Evolutionary conservation across 2,113 vertebrate genomes (phyloP), one percentile per base, ranked within the genome.

Genomic region (Tragelaphus buxtoni): DNA sequence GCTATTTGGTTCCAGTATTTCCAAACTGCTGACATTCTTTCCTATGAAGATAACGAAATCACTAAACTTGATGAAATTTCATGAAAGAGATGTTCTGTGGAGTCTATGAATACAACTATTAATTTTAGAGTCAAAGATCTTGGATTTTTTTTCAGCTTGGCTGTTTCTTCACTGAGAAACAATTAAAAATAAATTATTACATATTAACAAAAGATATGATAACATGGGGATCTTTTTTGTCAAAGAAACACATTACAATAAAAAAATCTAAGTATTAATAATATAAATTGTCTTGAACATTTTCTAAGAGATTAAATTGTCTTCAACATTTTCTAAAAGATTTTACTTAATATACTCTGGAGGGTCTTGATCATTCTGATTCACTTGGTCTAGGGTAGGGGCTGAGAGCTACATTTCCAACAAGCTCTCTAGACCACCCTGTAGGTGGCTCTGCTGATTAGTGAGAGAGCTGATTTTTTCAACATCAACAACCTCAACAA

Each of bases 91-190:
- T 77, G 92, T 96, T 92, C 49, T 77, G 45, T 84, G 58, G 32
- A 58, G 30, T 47, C 39, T 88, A n/a, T 49, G 39, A 84, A 91
- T 90, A 90, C 12, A 72, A 18, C 45, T 49, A 86, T 94, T 83
- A 88, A 96, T 84, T 93, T 81, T 91, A 94, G 96, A 72, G 55
- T 93, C n/a, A 77, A 49, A 56, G 47, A 49, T 84, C 86, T 95
- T 58, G 76, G 18, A 10, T 69, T 58, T n/a, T 74, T 77, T 91
- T 85, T 63, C 11, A 89, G 11, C 26, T 74, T 69, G n/a, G 12
- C 30, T 91, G 8, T 69, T 88, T 83, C 32, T 91, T 92, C 49
- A 45, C 49, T 97, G 26, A 85, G 35, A 92, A 61, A 7, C 11
- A 90, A 88, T 93, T 90, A 55, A 80, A 42, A 93, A 85, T 63